Conservation (phyloP, 2,797 vertebrate genomes). For the Lophius americanus region DNA sequence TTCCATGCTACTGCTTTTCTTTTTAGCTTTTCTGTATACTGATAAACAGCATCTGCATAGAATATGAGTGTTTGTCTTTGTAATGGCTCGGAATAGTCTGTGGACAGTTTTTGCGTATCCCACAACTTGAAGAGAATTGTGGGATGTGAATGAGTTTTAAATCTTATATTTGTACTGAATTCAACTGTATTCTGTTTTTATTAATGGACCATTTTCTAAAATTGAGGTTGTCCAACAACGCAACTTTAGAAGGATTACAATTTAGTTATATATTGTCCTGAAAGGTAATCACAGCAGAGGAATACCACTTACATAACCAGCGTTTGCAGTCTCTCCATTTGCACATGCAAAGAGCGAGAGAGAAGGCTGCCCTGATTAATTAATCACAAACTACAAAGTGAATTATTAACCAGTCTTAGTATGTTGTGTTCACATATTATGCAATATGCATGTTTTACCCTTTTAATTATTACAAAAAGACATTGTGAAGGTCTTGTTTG, state of each 20-base stretch:
- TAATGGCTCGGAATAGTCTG: too few species aligned
- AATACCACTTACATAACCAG: conserved; percentile 13
- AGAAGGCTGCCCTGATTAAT: conserved; percentile 57
- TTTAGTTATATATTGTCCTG: conserved; percentile 4
- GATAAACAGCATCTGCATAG: too few species aligned
- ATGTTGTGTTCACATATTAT: conserved; percentile 74
- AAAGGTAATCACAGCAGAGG: conserved; percentile 15
- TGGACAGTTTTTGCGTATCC: too few species aligned
- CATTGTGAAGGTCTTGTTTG: conserved; percentile 45
- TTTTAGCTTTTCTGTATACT: too few species aligned
- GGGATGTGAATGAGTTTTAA: too few species aligned
- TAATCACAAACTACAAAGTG: conserved; percentile 71
- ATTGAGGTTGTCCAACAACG: neutral
- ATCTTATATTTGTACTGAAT: neutral
- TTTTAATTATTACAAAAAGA: conserved; percentile 66
- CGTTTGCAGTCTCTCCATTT: conserved; percentile 18
- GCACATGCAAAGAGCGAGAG: conserved; percentile 13
- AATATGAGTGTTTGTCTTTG: too few species aligned
- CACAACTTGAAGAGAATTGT: too few species aligned
- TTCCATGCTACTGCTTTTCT: too few species aligned
- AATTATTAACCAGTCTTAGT: conserved; percentile 74
- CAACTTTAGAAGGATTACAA: neutral
- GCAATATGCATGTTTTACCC: conserved; percentile 65
- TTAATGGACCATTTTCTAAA: too few species aligned
- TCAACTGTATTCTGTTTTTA: neutral